Conservation (phyloP, 2,888 invertebrate species). For the Drosophila pseudotakahashii region DNA sequence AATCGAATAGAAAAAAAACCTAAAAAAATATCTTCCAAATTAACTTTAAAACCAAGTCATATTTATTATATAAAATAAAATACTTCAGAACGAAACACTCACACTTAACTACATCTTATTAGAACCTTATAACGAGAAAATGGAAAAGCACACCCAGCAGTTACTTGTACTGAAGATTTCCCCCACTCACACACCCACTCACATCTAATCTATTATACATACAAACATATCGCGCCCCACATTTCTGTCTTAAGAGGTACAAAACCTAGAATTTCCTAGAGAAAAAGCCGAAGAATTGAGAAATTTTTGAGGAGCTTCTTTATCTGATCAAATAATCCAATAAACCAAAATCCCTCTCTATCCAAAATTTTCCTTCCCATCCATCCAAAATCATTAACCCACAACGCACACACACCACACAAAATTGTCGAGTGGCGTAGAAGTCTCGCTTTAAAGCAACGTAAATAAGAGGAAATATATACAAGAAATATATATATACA, state of each 20-base stretch:
- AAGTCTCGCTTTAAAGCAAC: constrained; percentile 69
- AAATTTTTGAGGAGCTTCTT: constrained; percentile 16
- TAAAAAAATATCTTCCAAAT: constrained; percentile 65
- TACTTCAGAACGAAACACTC: constrained; percentile 32
- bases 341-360: background rate
- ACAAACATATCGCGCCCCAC: constrained; percentile 69
- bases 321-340: too few species aligned
- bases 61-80: constrained; percentile 36
- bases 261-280: constrained; percentile 1
- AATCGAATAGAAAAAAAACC: constrained; percentile 41
- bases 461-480: constrained; percentile 65
- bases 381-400: constrained; percentile 19
- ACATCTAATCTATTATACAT: constrained; percentile 15
- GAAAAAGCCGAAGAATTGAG: background rate
- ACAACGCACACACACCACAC: constrained; percentile 45
- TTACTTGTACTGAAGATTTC: constrained; percentile 51
- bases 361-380: background rate
- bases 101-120: constrained; percentile 48
- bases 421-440: constrained; percentile 60
- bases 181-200: constrained; percentile 31
- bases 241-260: constrained; percentile 48
- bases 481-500: constrained; percentile 50
- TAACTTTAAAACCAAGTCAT: constrained; percentile 56
- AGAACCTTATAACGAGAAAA: constrained; percentile 42
- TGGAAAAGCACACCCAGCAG: constrained; percentile 45